Base-by-base conservation (phyloP, 2,888 invertebrate species). In the Brachycybe producta region DNA sequence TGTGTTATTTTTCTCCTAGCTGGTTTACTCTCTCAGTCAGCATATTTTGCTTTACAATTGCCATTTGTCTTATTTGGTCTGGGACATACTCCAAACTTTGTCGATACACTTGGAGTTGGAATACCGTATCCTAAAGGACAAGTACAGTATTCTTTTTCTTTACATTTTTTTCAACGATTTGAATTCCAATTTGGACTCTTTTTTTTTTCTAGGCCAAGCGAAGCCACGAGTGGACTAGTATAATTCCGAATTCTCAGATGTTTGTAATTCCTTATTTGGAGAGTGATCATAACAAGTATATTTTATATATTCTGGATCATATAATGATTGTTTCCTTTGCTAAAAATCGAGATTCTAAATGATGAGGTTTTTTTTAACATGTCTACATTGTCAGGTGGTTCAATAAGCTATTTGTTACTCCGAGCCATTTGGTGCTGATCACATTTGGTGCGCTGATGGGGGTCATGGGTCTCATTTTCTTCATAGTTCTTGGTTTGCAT, bases 191-290 rank as follows among this genome's bases (percentile, higher is more conserved):
- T n/a, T n/a, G n/a, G n/a, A n/a, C n/a, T n/a, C n/a, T n/a, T n/a
- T 52, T 36, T 42, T 4, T 3, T 42, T 36, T 26, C 15, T 15
- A 46, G 48, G 36, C 17, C 15, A 21, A 17, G 8, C 40, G 26
- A 8, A 17, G n/a, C 5, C 48, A 78, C 57, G 78, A 77, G 52
- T 94, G 88, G 85, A 80, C 82, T 0, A 90, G 90, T 66, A 81
- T 94, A 47, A 95, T 98, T 64, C 97, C 97, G 0, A 97, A 98
- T 65, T 94, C 95, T 0, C 95, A 98, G 68, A 83, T 98, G 68
- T 85, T 95, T 30, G 84, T 98, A 1, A 85, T 95, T 53, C 97
- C 97, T 11, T 58, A 67, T 53, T 39, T 49, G 21, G n/a, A 15
- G 13, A 84, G 49, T 82, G 91, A 0, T 73, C 73, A 2, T 76